Percentiles rank a stretch among this genome's conserved stretches.
Conservation (phyloP, 1,140 invertebrate genomes). For the Teleopsis dalmanni region DNA sequence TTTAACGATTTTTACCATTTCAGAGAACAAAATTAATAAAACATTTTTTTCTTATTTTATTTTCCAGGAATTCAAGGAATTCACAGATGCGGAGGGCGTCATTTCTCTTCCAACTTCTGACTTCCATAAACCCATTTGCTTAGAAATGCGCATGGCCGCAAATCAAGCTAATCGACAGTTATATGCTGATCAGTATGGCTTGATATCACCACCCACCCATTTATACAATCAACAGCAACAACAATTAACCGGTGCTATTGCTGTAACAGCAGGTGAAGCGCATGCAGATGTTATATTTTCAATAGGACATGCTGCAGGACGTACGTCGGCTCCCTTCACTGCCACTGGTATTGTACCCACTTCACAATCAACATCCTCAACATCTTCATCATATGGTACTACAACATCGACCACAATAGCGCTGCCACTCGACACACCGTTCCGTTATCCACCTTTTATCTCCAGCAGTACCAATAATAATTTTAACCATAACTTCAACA, state of each 20-base stretch:
- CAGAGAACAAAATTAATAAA: too few species aligned
- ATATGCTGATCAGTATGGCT: constrained; percentile 23
- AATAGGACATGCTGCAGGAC: constrained; percentile 1
- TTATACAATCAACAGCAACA: constrained; percentile 1
- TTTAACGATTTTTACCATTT: too few species aligned
- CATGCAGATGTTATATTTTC: constrained; percentile 10
- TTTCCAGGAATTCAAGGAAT: constrained; percentile 76
- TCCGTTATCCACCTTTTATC: constrained; percentile 19
- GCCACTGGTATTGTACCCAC: constrained; percentile 18
- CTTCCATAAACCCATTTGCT: constrained; percentile 65
- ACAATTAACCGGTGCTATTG: constrained; percentile 5
- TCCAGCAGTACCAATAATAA: constrained; percentile 21
- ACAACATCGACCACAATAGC: constrained; percentile 40
- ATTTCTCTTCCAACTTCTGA: constrained; percentile 76
- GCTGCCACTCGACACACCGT: constrained; percentile 32
- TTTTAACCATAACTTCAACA: constrained; percentile 46
- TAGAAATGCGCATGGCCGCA: constrained; percentile 57
- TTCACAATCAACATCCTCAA: constrained; percentile 35
- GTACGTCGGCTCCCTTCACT: constrained; percentile 12
- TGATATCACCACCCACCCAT: constrained; percentile 16
- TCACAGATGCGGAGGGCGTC: constrained; percentile 76
- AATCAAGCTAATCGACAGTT: constrained; percentile 22
- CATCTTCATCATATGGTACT: constrained; percentile 38
- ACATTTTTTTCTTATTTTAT: background rate
- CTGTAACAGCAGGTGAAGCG: constrained; percentile 3